Base-by-base conservation (phyloP, 2,888 invertebrate genomes). In the Lithosia quadra region DNA sequence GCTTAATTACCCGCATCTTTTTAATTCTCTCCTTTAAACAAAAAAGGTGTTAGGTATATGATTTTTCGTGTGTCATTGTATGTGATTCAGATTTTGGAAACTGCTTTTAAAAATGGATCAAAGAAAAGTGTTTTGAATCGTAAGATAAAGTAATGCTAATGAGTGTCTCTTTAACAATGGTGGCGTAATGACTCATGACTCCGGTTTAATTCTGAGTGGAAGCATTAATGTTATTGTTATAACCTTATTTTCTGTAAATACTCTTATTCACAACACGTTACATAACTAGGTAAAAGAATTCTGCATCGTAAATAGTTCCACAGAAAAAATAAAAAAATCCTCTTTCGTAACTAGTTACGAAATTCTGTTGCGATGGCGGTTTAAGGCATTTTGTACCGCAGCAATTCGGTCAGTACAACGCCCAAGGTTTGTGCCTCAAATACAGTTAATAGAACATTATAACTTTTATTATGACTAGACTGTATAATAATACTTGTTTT, bases 71-170 rank as follows among this genome's bases (percentile, higher is more conserved):
- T 63, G 36, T 63, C 63, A 22, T 22, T 55, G 56, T 64, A 18
- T 24, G 18, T 39, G 39, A 64, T 39, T 57, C 39, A 56, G 4
- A n/a, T 62, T 55, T 60, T 36, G 60, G 60, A n/a, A 18, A 64
- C 11, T 33, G 11, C 2, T 13, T 63, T 24, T 56, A n/a, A 39
- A 56, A n/a, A 57, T 64, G 11, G 24, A 64, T 39, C 22, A n/a
- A 64, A 36, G 33, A 64, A 64, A 56, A 39, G 56, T 22, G 22
- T 56, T 24, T 13, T 56, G 21, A 7, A 11, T 33, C 28, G 2
- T 33, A 53, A 36, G 11, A 56, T 57, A 55, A 57, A 53, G 28
- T 24, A 13, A 34, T n/a, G 33, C 33, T 58, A 58, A 64, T 57
- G 36, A 64, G 56, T 56, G 22, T 56, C 3, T 36, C 18, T 63